A percentile compares a stretch with the other conserved stretches of the same genome.
These are phyloP conservation scores for Entomobrya proxima DNA, from an alignment of 2,888 invertebrate genomes.

Conservation along the genomic window DNA sequence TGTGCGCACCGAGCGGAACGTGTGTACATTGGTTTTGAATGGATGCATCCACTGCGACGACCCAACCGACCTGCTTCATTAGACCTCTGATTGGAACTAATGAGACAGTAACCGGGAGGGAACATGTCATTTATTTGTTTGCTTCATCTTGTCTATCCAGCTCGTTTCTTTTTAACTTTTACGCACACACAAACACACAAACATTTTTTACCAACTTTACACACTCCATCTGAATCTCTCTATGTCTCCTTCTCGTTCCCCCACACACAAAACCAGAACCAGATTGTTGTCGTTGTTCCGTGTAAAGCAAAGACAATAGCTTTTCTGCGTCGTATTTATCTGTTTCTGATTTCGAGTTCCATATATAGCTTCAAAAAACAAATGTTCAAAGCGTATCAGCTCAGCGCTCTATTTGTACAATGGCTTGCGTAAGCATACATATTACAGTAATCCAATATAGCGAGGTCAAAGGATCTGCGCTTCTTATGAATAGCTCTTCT, in stretches of 20 bases:
- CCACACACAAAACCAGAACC: background rate
- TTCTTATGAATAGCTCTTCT: background rate
- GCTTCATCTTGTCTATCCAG: constrained; percentile 19
- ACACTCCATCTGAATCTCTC: too few relatives aligned
- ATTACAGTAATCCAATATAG: too few relatives aligned
- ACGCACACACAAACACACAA: background rate
- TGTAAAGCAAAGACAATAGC: background rate
- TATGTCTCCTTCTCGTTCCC: too few relatives aligned
- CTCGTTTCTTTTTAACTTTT: background rate
- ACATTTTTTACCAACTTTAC: background rate
- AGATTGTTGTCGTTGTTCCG: background rate
- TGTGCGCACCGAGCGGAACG: background rate
- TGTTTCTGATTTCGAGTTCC: background rate
- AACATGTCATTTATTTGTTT: constrained; percentile 63
- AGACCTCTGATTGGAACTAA: constrained; percentile 69
- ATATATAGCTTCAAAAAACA: background rate
- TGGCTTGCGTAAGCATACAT: too few relatives aligned
- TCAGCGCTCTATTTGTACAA: background rate
- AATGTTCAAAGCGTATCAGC: background rate
- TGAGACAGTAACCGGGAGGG: constrained; percentile 71
- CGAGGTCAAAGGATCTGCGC: background rate
- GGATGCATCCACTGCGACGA: background rate
- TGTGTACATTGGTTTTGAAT: background rate
- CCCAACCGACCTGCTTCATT: constrained; percentile 61
- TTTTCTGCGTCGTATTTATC: background rate